These are phyloP conservation scores for Gonioctena quinquepunctata DNA, from an alignment of 1,140 invertebrate genomes.

Conservation along the genomic window DNA sequence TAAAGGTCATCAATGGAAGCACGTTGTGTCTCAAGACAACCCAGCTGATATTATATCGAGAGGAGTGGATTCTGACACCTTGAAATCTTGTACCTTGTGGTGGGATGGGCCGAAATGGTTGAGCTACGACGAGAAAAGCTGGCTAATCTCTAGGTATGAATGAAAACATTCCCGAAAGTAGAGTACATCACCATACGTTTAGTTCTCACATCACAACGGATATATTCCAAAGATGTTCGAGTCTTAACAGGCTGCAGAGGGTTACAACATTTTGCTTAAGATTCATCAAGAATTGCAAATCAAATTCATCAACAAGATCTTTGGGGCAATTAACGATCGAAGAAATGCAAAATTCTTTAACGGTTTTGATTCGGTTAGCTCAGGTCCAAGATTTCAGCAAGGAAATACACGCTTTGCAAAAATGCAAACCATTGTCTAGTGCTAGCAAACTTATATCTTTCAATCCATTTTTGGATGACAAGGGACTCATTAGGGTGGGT, in stretches of 20 bases:
- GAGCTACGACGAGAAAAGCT: neutral
- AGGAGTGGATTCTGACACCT: constrained; percentile 23
- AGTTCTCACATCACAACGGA: constrained; percentile 10
- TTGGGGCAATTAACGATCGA: constrained; percentile 1
- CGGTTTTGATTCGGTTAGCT: constrained; percentile 1
- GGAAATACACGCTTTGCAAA: constrained; percentile 23
- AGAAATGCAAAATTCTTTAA: constrained; percentile 15
- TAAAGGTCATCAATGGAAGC: constrained; percentile 30
- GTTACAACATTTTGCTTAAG: constrained; percentile 19
- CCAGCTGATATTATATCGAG: constrained; percentile 43
- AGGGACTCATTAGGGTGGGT: constrained; percentile 52
- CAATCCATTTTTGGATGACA: constrained; percentile 51
- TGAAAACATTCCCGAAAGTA: constrained; percentile 19
- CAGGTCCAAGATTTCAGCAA: constrained; percentile 16
- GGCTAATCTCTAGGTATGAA: constrained; percentile 15
- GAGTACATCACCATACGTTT: neutral
- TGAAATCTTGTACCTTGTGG: constrained; percentile 22
- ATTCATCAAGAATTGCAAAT: constrained; percentile 19
- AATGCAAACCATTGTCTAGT: neutral
- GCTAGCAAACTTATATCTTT: constrained; percentile 34
- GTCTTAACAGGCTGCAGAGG: constrained; percentile 14
- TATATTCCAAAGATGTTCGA: constrained; percentile 8
- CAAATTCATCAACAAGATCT: neutral
- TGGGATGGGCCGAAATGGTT: constrained; percentile 30
- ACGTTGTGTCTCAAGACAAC: constrained; percentile 40